Conservation (phyloP, 2,113 vertebrate species). For the Glaucidium brasilianum region DNA sequence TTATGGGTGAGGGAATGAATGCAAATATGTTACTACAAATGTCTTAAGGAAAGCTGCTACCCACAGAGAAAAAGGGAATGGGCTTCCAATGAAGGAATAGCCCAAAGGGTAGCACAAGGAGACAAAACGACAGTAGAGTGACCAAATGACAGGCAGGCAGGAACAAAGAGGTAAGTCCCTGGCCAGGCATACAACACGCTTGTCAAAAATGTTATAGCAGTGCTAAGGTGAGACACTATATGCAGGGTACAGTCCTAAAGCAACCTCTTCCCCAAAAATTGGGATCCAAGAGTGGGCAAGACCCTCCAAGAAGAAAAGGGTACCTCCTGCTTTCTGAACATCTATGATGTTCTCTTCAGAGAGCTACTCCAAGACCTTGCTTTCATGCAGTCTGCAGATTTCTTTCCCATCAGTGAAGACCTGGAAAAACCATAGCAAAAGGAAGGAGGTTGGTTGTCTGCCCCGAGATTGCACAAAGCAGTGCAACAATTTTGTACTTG, state of each 20-base stretch:
- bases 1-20: not conserved
- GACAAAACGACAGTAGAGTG: not conserved
- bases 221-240: not conserved
- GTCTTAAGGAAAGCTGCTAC: not conserved
- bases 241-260: not conserved
- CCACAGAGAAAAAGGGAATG: not conserved
- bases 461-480: not conserved
- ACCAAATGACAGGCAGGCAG: not conserved
- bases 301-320: not conserved
- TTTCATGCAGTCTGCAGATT: not conserved
- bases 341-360: not conserved
- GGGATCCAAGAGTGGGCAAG: not conserved
- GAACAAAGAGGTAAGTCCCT: not conserved
- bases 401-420: not conserved
- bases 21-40: not conserved
- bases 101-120: not conserved
- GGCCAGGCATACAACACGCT: rapidly evolving
- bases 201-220: not conserved
- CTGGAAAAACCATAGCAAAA: not conserved
- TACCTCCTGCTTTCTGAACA: not conserved
- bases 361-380: not conserved
- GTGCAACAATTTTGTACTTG: not conserved
- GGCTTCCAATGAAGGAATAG: not conserved
- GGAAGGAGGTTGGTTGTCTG: not conserved
- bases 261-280: not conserved